Conservation (phyloP, 2,113 vertebrate genomes). For the Caranx ignobilis region DNA sequence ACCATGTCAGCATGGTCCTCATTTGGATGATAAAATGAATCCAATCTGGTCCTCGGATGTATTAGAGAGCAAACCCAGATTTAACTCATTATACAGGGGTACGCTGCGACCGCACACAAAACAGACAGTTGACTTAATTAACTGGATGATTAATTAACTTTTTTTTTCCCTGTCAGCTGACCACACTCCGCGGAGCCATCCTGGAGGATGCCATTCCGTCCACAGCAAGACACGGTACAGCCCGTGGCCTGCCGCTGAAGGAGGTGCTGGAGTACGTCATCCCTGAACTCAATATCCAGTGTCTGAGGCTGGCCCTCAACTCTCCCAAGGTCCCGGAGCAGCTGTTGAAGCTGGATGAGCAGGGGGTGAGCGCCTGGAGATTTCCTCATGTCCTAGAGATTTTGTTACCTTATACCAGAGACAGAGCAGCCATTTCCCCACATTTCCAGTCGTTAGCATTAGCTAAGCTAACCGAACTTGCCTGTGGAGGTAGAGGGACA, state of each 20-base stretch:
- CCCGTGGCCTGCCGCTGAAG: conserved; percentile 94
- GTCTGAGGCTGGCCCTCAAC: conserved; percentile 91
- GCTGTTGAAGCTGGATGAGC: conserved; percentile 96
- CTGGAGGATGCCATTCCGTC: conserved; percentile 96
- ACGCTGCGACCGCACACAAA: not conserved
- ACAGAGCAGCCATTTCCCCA: too few relatives aligned
- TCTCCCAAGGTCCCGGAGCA: conserved; percentile 94
- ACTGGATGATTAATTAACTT: not conserved
- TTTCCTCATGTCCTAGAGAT: not conserved
- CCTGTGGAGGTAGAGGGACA: not conserved
- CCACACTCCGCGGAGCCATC: conserved; percentile 95
- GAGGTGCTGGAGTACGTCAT: conserved; percentile 96
- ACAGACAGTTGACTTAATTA: not conserved
- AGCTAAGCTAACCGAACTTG: not conserved
- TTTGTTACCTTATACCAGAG: not conserved
- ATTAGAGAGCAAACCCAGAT: not conserved
- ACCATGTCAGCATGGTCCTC: not conserved
- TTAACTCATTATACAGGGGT: not conserved
- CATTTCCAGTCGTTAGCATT: not conserved
- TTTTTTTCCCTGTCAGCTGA: conserved; percentile 85
- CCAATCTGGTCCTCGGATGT: not conserved
- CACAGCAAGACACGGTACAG: conserved; percentile 92
- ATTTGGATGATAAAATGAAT: conserved; percentile 8
- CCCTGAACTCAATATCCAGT: conserved; percentile 93
- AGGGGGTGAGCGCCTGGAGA: conserved; percentile 89